Evolutionary conservation across 2,888 invertebrate genomes (phyloP).

Genomic region (Camptogramma bilineatum): DNA sequence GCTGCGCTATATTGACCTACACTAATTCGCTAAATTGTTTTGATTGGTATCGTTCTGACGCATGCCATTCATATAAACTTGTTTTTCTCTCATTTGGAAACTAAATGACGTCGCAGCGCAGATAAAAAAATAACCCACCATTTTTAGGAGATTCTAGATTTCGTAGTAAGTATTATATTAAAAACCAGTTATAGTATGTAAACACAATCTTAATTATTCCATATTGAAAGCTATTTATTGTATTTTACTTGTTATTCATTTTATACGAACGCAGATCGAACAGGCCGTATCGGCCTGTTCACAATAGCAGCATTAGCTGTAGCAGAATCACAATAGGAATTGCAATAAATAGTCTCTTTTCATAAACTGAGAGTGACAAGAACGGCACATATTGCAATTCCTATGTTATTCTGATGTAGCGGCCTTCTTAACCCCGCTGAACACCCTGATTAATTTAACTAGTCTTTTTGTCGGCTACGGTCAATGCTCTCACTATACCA

Average conservation of each 20-base stretch:
- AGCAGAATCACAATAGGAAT: too few species aligned
- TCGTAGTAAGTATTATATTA: not conserved
- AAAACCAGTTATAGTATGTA: not conserved
- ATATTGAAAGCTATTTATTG: not conserved
- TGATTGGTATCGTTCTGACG: slow-evolving; percentile 38
- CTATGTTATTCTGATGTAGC: too few species aligned
- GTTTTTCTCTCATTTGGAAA: slow-evolving; percentile 24
- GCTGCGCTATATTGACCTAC: slow-evolving; percentile 15
- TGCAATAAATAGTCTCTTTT: too few species aligned
- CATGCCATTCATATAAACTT: slow-evolving; percentile 32
- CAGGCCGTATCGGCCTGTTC: too few species aligned
- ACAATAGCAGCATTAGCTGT: too few species aligned
- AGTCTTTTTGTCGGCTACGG: not conserved
- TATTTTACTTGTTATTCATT: not conserved
- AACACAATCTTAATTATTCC: not conserved
- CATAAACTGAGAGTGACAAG: too few species aligned
- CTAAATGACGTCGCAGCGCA: slow-evolving; percentile 18
- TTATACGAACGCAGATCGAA: not conserved
- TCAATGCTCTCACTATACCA: not conserved
- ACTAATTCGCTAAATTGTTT: slow-evolving; percentile 37
- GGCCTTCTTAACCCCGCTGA: too few species aligned
- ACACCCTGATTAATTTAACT: not conserved
- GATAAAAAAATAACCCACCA: slow-evolving; percentile 20
- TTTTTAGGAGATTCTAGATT: slow-evolving; percentile 11
- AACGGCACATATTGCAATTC: too few species aligned